Percentiles rank a stretch among this genome's conserved stretches.
These are phyloP conservation scores for Balaeniceps rex DNA, from an alignment of 2,113 vertebrate genomes.

Conservation along the genomic window DNA sequence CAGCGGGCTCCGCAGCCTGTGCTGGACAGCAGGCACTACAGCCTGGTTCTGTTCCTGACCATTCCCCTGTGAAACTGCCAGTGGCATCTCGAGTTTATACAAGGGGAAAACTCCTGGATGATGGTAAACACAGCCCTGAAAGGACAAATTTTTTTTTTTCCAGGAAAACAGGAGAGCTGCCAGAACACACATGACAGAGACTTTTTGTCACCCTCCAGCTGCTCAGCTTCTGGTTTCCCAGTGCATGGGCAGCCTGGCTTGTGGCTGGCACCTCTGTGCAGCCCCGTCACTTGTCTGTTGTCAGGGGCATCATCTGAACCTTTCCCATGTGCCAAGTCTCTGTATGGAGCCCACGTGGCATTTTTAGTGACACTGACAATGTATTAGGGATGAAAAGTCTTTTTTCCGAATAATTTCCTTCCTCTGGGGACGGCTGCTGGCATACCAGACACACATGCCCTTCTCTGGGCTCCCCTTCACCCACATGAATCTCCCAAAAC, in stretches of 20 bases:
- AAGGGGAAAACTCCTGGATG: not conserved
- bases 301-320: not conserved
- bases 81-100: not conserved
- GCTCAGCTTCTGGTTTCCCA: not conserved
- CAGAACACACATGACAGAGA: not conserved
- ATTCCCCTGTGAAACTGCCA: not conserved
- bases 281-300: not conserved
- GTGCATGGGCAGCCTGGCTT: not conserved
- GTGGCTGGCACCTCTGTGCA: not conserved
- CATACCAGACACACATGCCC: not conserved
- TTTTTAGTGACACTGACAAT: not conserved
- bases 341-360: accelerated
- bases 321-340: not conserved
- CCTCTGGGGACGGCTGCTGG: not conserved
- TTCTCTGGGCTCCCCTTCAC: not conserved
- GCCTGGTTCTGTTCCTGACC: not conserved
- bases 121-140: not conserved
- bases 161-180: not conserved
- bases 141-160: not conserved
- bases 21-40: not conserved
- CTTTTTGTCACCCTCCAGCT: not conserved
- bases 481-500: not conserved
- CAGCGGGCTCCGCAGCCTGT: not conserved
- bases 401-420: not conserved
- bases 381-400: not conserved